Evolutionary conservation across 2,888 invertebrate species (phyloP), one percentile per base, ranked within the genome.

Genomic region (Empis stercorea): DNA sequence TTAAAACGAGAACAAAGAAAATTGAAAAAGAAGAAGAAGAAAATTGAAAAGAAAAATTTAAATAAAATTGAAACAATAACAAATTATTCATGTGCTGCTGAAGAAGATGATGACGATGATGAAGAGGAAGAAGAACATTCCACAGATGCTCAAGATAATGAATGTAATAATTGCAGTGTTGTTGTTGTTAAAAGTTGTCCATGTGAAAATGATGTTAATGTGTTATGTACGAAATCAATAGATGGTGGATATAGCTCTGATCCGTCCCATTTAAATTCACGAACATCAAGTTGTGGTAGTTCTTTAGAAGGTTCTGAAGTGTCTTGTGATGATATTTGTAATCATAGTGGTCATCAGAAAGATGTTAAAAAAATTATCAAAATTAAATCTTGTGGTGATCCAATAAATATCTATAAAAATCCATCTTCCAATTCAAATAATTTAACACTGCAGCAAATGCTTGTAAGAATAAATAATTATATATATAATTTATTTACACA

Each of bases 231-330:
- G 16, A 82, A 84, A 60, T 81, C 81, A 38, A 82, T 83, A 64
- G 92, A 92, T 70, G 87, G 85, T 59, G 91, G 91, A 37, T 92
- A 91, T 65, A 87, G 87, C 16, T 91, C 91, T 11, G 91, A 87
- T 54, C 65, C 64, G 17, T 66, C 66, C 52, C 81, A 82, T 55
- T 78, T 78, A 55, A 79, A 79, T 32, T 75, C 78, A 49, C 74
- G 79, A 38, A 81, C 81, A 44, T 86, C 86, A 17, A 88, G 88
- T 55, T 73, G 84, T 50, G 80, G 83, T 56, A 88, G 87, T 63
- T 87, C 89, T 4, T 87, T 89, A 0, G 92, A 91, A 61, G 89
- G 91, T 30, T 91, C 91, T 0, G 92, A 91, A 62, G 80, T 91
- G 46, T 88, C 87, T 1, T 93, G 89, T 68, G 92, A 92, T 62